Conservation (phyloP, 2,888 invertebrate genomes). For the Oscheius sp. region DNA sequence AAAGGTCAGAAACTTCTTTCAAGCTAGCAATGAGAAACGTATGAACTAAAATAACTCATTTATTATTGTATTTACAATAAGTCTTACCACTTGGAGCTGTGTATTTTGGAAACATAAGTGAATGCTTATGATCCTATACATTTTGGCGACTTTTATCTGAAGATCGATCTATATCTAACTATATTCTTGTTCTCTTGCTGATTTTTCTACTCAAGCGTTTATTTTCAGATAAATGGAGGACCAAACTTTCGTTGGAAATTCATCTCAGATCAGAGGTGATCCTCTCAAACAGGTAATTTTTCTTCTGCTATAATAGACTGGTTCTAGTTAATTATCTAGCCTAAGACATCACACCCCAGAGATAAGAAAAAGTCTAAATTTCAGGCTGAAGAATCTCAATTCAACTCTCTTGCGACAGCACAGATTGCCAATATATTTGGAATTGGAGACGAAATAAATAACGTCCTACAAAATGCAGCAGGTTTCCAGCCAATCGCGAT, state of each 20-base stretch:
- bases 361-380: too few relatives aligned
- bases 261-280: background rate
- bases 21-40: too few relatives aligned
- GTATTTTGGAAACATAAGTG: too few relatives aligned
- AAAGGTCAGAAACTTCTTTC: too few relatives aligned
- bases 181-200: background rate
- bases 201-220: background rate
- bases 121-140: too few relatives aligned
- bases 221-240: conserved; percentile 5
- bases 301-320: too few relatives aligned
- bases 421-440: background rate
- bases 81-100: too few relatives aligned
- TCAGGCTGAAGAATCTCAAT: background rate
- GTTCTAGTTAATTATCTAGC: too few relatives aligned
- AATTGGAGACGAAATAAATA: background rate
- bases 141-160: background rate
- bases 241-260: background rate
- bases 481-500: background rate
- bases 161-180: background rate
- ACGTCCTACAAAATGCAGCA: background rate
- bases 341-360: too few relatives aligned
- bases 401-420: background rate
- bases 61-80: too few relatives aligned
- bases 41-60: too few relatives aligned
- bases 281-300: background rate